Base-by-base conservation (phyloP, 2,797 vertebrate species). In the Malurus leucopterus region DNA sequence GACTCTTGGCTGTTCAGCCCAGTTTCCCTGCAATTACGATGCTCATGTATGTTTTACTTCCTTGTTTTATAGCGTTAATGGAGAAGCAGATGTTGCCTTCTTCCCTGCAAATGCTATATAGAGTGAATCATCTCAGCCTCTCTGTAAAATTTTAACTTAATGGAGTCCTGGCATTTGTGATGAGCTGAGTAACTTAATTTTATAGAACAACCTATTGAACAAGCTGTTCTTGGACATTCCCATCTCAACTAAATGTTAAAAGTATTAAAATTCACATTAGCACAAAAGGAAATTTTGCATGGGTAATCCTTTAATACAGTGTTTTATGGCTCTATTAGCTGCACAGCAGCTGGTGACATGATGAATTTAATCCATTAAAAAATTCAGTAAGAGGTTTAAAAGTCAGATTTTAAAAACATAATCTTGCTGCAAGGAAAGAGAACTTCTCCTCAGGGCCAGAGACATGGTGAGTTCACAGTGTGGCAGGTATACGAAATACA, bases 201-300 rank as follows among this genome's bases (percentile, higher is more conserved):
- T 97, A 98, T 98, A 98, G 97, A 97, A 97, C 97, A 98, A 98
- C 97, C 97, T 98, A 98, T 97, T 97, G 98, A 97, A 96, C 97
- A 98, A 98, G 97, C 97, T 98, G 98, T 98, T 98, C 97, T 97
- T 98, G 97, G 97, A 98, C 97, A 98, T 98, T 98, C 97, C 96
- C 96, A 97, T 98, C 97, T 97, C 97, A 96, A 98, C 98, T 97
- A 98, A 98, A 98, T 98, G 97, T 98, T 98, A 98, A 97, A 98
- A 98, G 98, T 98, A 98, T 98, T 98, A 98, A 98, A 98, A 98
- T 98, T 98, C 98, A 97, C 98, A 98, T 98, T 98, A 98, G 96
- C 97, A 75, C 96, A 95, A 97, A 97, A 97, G 95, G 97, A 97
- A 98, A 98, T 98, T 98, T 98, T 98, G 97, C 98, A 98, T 97